Evolutionary conservation across 2,113 vertebrate genomes (phyloP), one percentile per base, ranked within the genome.

Genomic region (Podarcis raffonei): DNA sequence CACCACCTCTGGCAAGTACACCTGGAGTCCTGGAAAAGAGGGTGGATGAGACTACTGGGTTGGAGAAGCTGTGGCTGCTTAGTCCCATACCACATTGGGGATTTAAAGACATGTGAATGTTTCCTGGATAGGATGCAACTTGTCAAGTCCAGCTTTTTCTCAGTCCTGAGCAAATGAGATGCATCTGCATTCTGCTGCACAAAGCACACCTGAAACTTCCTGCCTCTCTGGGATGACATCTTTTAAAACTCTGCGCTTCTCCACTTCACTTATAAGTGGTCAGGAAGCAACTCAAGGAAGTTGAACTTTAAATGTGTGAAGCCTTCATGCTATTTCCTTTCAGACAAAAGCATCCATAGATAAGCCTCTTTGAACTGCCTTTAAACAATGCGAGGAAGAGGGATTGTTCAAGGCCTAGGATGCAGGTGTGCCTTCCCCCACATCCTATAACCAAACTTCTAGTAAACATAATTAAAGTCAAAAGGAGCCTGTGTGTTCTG

Each of bases 271-370:
- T 0, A 20, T 20, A 18, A 0, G 83, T 75, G 39, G 76, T 48
- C 89, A 88, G 89, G 85, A 92, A 90, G 87, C 84, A 79, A 82
- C 35, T 75, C 39, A 42, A 81, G 81, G 79, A 90, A 82, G 71
- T 42, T 75, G 2, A 75, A 1, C 20, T 62, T 9, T 4, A 84
- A 75, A 65, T 62, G 59, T 62, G 59, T 74, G 85, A 91, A 81
- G 89, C 66, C 74, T 15, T 88, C 80, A 42, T 25, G 23, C 79
- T 48, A 5, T 86, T 91, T 91, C 75, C 84, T 93, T 74, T 59
- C 86, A 92, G 85, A 82, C 90, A 83, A 90, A 94, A 85, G 89
- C 94, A 87, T 81, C 86, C 77, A 2, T 32, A 1, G 88, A 82
- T 92, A 89, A 82, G 77, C 72, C 53, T 1, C 3, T 32, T 83